These are phyloP conservation scores for Kradibia gibbosae DNA, from an alignment of 1,140 invertebrate species.

Conservation along the genomic window DNA sequence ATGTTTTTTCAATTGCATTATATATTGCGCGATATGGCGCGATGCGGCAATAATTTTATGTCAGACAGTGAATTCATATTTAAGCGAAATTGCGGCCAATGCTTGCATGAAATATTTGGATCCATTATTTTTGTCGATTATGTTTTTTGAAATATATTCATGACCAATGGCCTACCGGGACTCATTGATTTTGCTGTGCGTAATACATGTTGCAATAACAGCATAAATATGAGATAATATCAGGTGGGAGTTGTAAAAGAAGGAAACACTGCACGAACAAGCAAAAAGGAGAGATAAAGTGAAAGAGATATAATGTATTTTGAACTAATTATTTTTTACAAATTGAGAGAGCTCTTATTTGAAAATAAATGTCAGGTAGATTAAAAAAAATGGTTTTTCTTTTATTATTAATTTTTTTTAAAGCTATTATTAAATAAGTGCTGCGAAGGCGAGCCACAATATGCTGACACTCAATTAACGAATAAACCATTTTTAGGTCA, in stretches of 20 bases:
- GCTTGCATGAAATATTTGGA: neutral
- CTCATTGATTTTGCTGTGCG: neutral
- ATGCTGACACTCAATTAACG: too few relatives aligned
- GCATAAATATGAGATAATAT: neutral
- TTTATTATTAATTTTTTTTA: too few relatives aligned
- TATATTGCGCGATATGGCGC: neutral
- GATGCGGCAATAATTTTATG: neutral
- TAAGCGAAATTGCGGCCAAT: neutral
- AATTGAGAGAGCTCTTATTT: neutral
- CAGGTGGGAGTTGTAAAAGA: neutral
- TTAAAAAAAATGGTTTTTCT: too few relatives aligned
- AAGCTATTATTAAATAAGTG: too few relatives aligned
- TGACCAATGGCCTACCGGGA: neutral
- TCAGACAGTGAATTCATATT: neutral
- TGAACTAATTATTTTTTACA: too few relatives aligned
- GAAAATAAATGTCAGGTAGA: too few relatives aligned
- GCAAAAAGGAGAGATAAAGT: neutral
- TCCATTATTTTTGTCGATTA: neutral
- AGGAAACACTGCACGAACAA: too few relatives aligned
- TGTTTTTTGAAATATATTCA: too few relatives aligned
- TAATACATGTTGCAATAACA: neutral
- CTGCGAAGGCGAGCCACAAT: too few relatives aligned
- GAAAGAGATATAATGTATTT: too few relatives aligned
- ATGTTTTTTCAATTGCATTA: neutral
- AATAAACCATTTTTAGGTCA: too few relatives aligned